These are phyloP conservation scores for Porites evermanni DNA, from an alignment of 92 coral and sea anemone genomes.

Conservation along the genomic window DNA sequence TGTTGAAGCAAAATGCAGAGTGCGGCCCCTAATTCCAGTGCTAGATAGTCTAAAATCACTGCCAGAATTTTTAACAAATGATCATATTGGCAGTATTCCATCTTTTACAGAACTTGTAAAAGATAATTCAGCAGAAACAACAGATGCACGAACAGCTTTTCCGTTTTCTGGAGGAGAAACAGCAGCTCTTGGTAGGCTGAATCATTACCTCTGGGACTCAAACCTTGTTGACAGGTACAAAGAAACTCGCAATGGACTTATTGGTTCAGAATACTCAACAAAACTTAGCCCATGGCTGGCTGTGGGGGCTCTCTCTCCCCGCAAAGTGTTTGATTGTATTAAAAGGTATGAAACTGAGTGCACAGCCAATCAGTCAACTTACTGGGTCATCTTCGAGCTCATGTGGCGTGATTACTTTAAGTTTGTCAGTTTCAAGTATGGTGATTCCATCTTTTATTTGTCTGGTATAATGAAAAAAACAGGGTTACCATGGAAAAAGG, in stretches of 20 bases:
- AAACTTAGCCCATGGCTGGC: slow-evolving; percentile 75
- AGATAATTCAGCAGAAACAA: slow-evolving; percentile 10
- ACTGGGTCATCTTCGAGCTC: slow-evolving; percentile 75
- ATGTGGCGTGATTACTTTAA: slow-evolving; percentile 78
- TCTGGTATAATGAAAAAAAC: slow-evolving; percentile 55
- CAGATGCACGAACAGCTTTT: slow-evolving; percentile 64
- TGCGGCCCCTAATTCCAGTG: slow-evolving; percentile 36
- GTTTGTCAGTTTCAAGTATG: slow-evolving; percentile 70
- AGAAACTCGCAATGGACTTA: slow-evolving; percentile 71
- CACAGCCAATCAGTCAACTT: slow-evolving; percentile 70
- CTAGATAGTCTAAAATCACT: slow-evolving; percentile 51
- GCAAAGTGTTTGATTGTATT: slow-evolving; percentile 51
- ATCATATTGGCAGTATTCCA: slow-evolving; percentile 48
- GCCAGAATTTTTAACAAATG: slow-evolving; percentile 19
- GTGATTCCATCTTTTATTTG: slow-evolving; percentile 61
- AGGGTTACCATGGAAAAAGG: slow-evolving; percentile 59
- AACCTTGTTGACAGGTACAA: slow-evolving; percentile 63
- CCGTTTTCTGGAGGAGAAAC: slow-evolving; percentile 73
- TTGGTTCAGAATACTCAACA: slow-evolving; percentile 71
- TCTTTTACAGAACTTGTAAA: slow-evolving; percentile 38
- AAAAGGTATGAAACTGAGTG: slow-evolving; percentile 55
- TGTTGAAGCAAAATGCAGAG: slow-evolving; percentile 58
- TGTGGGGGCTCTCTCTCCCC: slow-evolving; percentile 66
- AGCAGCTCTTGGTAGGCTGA: slow-evolving; percentile 50
- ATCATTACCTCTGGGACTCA: slow-evolving; percentile 65